These are phyloP conservation scores for Pristis pectinata DNA, from an alignment of 2,797 vertebrate genomes.

Conservation along the genomic window DNA sequence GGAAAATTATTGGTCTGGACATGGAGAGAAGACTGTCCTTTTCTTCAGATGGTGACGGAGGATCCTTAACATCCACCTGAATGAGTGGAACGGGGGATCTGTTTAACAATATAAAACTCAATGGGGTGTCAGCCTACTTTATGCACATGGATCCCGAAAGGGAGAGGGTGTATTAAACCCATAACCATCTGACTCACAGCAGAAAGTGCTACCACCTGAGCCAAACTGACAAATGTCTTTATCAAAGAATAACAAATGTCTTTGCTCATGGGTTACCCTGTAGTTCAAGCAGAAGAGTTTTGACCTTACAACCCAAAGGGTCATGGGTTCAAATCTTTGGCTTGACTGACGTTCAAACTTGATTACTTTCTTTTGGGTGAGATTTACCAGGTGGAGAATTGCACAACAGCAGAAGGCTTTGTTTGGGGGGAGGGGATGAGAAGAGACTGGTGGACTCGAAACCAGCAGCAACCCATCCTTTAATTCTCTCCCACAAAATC, in stretches of 20 bases:
- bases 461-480: background rate
- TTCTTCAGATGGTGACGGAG: background rate
- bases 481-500: background rate
- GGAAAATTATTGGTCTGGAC: background rate
- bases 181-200: background rate
- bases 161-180: background rate
- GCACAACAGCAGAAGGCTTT: background rate
- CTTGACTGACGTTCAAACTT: constrained; percentile 32
- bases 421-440: background rate
- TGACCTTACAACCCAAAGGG: constrained; percentile 10
- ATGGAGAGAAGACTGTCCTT: background rate
- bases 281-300: constrained; percentile 35
- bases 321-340: constrained; percentile 13
- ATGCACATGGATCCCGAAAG: background rate
- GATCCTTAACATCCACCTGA: background rate
- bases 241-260: constrained; percentile 32
- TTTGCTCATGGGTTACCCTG: constrained; percentile 26
- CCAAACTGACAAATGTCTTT: constrained; percentile 23
- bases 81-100: background rate
- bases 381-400: constrained; percentile 20
- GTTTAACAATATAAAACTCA: background rate
- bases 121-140: background rate
- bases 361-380: constrained; percentile 15
- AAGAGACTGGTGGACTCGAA: background rate
- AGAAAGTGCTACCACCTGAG: background rate